A percentile compares a stretch with the other conserved stretches of the same genome.
Evolutionary conservation across 92 coral and sea anemone genomes (phyloP).

Genomic region (Epizoanthus rinbou): DNA sequence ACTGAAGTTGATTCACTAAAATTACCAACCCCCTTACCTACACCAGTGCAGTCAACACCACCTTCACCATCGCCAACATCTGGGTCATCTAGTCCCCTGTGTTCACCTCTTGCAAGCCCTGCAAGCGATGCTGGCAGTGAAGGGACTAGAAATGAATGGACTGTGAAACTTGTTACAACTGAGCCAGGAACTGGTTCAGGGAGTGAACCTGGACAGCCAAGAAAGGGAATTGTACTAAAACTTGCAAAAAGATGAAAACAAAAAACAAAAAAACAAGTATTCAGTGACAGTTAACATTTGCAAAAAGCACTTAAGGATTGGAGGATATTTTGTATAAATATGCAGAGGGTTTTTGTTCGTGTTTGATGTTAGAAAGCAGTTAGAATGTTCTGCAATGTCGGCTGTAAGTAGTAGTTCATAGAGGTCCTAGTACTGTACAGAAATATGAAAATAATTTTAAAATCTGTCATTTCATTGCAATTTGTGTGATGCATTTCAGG

Average conservation of each 20-base stretch:
- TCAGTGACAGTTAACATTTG: background rate
- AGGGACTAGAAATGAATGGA: constrained; percentile 88
- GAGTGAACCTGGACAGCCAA: constrained; percentile 80
- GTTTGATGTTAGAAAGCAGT: constrained; percentile 12
- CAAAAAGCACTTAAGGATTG: constrained; percentile 20
- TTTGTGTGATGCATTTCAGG: background rate
- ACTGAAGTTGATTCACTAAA: constrained; percentile 73
- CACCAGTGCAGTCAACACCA: constrained; percentile 80
- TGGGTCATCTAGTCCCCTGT: constrained; percentile 88
- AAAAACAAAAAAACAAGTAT: background rate
- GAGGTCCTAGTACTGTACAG: background rate
- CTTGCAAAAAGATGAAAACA: constrained; percentile 92
- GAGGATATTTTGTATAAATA: constrained; percentile 17
- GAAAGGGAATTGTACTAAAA: constrained; percentile 96
- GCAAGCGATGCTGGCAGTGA: constrained; percentile 75
- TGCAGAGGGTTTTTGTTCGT: constrained; percentile 1
- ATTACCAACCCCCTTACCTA: constrained; percentile 92
- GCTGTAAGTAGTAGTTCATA: background rate
- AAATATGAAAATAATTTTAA: background rate
- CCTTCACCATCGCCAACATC: constrained; percentile 82
- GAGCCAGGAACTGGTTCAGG: constrained; percentile 71
- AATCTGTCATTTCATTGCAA: background rate
- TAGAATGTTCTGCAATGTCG: background rate
- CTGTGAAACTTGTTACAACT: constrained; percentile 89
- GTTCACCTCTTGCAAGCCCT: constrained; percentile 96